Evolutionary conservation across 1,140 invertebrate genomes (phyloP), one percentile per base, ranked within the genome.

Genomic region (Solen grandis): DNA sequence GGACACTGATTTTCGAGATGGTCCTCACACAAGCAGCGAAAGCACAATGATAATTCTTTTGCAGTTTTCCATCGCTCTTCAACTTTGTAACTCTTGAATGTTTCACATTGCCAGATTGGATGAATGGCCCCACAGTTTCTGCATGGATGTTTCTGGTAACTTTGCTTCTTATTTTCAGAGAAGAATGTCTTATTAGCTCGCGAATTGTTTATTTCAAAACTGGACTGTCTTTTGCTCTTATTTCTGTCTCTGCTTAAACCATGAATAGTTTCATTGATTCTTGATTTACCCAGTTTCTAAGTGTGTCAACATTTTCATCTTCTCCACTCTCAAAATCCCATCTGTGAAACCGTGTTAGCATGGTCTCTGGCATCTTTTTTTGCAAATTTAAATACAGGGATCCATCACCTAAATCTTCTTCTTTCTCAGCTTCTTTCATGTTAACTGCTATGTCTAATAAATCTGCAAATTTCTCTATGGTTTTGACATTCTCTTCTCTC

Each of bases 41-140:
- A 69, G n/a, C 65, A 69, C 46, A 69, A 50, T 16, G 5, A 16
- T 46, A 29, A 14, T n/a, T 69, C 41, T 69, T 38, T 69, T 69
- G 62, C 62, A 25, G 35, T 69, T 25, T 69, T 35, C 65, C 65
- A 69, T 29, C 65, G 46, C 46, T 69, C 38, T 38, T 19, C 25
- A 29, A 52, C 52, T 25, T 22, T 38, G 31, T 50, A 13, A 46
- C n/a, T 22, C 52, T 69, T 69, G 46, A 69, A 69, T 5, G 29
- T 50, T 50, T 50, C 22, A 54, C 65, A 69, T 69, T 69, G 38
- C 65, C 38, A 50, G 46, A 69, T 36, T 29, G 29, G 46, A 52
- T 69, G 65, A 50, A 46, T 46, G 46, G 5, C 25, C 29, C 13
- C 31, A 22, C 65, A 69, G 16, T 13, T 25, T 22, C 22, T 59